Conservation (phyloP, 1,140 invertebrate species). For the Cydia fagiglandana region DNA sequence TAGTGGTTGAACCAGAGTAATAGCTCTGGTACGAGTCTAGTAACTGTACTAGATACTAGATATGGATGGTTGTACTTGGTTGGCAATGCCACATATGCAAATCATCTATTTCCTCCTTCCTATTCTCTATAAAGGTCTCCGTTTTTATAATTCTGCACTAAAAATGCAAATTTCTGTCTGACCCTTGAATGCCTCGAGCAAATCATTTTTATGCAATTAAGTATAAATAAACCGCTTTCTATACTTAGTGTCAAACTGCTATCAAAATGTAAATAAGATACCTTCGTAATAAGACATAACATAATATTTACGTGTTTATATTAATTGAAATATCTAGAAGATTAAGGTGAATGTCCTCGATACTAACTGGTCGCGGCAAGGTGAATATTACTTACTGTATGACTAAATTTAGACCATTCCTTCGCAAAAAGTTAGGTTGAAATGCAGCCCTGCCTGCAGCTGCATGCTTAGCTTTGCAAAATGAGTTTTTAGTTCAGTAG, state of each 20-base stretch:
- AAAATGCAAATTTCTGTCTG: neutral
- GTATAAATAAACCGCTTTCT: too few relatives aligned
- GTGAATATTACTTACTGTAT: neutral
- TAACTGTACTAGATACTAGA: neutral
- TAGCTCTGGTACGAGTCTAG: neutral
- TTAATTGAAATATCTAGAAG: neutral
- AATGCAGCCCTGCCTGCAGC: neutral
- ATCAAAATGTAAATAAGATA: slow-evolving; percentile 15
- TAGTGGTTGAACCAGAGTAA: neutral
- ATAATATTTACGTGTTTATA: neutral
- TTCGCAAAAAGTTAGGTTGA: slow-evolving; percentile 12
- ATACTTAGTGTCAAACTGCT: neutral
- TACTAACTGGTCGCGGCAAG: slow-evolving; percentile 2
- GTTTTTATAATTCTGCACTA: neutral
- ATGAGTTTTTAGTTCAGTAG: neutral
- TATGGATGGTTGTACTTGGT: neutral
- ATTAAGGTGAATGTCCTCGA: neutral
- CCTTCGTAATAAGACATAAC: slow-evolving; percentile 17
- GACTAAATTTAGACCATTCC: slow-evolving; percentile 3
- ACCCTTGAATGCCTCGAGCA: neutral
- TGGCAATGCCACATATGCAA: neutral
- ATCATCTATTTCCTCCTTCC: neutral
- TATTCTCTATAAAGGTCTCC: neutral
- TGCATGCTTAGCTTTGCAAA: neutral
- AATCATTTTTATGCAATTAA: too few relatives aligned